Evolutionary conservation across 2,797 vertebrate genomes (phyloP).

Genomic region (Loriculus beryllinus): DNA sequence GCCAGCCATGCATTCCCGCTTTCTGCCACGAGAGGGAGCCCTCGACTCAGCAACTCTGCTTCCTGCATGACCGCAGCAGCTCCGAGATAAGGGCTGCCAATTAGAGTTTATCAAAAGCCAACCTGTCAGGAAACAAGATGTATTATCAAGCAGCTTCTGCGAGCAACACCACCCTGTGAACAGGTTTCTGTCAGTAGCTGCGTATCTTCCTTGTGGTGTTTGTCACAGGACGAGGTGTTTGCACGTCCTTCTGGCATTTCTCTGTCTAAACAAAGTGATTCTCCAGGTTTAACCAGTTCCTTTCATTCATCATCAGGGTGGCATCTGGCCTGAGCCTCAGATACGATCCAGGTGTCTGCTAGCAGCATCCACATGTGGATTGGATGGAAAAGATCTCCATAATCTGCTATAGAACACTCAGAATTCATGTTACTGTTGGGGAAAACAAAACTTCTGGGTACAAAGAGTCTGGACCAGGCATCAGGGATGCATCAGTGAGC

Average conservation of each 20-base stretch:
- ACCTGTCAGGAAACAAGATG: background rate
- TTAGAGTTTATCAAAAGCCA: background rate
- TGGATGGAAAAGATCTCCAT: background rate
- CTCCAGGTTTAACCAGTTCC: background rate
- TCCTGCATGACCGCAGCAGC: background rate
- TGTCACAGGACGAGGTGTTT: background rate
- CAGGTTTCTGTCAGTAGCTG: background rate
- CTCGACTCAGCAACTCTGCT: background rate
- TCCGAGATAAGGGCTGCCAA: background rate
- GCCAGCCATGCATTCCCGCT: background rate
- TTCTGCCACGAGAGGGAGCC: constrained; percentile 57
- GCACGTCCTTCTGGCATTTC: background rate
- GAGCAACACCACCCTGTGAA: background rate
- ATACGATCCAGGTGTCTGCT: background rate
- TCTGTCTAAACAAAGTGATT: background rate
- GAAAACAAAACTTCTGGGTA: background rate
- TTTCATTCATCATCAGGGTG: background rate
- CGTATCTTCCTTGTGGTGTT: background rate
- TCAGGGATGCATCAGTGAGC: background rate
- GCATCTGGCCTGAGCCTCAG: background rate
- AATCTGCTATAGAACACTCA: background rate
- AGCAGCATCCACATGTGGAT: background rate
- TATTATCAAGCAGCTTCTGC: background rate
- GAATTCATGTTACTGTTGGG: background rate
- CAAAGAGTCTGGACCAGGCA: too few relatives aligned